These are phyloP conservation scores for Trachops cirrhosus DNA, from an alignment of 2,797 vertebrate species.

Conservation along the genomic window DNA sequence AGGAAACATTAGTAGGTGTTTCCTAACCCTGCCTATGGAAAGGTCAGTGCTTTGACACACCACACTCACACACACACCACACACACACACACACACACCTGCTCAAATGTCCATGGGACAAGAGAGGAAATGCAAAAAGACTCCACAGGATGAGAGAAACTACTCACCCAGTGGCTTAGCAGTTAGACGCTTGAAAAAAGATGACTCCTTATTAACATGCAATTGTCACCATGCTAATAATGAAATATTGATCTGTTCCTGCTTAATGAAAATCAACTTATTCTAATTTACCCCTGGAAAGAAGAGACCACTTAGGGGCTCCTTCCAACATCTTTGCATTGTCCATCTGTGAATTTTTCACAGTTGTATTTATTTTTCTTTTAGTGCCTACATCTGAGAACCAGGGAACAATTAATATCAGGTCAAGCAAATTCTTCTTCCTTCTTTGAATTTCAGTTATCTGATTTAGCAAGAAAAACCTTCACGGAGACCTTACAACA, in stretches of 20 bases:
- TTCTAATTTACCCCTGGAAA: conserved; percentile 57
- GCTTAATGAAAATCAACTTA: conserved; percentile 67
- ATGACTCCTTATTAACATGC: conserved; percentile 62
- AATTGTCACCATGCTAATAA: conserved; percentile 70
- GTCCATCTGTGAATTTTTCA: not conserved
- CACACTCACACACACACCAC: not conserved
- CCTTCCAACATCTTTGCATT: not conserved
- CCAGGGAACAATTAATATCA: not conserved
- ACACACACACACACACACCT: not conserved
- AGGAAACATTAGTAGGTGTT: conserved; percentile 66
- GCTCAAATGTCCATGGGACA: not conserved
- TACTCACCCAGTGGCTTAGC: conserved; percentile 36
- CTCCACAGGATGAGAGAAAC: not conserved
- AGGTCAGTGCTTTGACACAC: conserved; percentile 22
- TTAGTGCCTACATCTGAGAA: not conserved
- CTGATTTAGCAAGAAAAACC: conserved; percentile 27
- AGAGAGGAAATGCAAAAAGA: conserved; percentile 9
- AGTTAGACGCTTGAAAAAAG: conserved; percentile 12
- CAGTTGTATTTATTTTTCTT: not conserved
- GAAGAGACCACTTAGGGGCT: conserved; percentile 9
- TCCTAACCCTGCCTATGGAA: conserved; percentile 61
- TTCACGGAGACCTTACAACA: not conserved
- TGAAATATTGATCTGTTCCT: conserved; percentile 69
- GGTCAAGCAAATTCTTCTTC: not conserved
- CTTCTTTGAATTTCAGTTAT: conserved; percentile 15